phyloP scores from a whole-genome alignment of 2,113 vertebrate species.

The Spermophilus dauricus region DNA sequence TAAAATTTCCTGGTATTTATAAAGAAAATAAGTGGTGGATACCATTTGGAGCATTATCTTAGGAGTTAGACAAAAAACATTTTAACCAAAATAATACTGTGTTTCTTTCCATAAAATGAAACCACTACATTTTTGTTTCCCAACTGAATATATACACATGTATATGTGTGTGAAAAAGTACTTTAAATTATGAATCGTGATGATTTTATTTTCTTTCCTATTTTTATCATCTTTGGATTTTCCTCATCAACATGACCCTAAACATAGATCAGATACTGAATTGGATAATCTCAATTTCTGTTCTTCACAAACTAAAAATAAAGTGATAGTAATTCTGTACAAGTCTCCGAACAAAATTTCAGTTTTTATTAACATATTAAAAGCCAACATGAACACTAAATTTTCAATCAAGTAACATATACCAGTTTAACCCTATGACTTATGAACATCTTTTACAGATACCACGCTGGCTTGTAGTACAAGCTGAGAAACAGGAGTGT shows the following conservation, averaged over 20 bases:
- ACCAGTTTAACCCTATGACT: conserved; percentile 6
- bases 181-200: background rate
- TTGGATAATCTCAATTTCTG: background rate
- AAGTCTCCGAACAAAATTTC: conserved; percentile 39
- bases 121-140: background rate
- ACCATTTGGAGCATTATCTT: background rate
- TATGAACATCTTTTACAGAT: background rate
- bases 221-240: conserved; percentile 7
- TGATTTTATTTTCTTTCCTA: background rate
- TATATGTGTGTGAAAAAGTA: background rate
- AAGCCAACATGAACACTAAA: conserved; percentile 6
- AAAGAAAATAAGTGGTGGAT: background rate
- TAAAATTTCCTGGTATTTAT: background rate
- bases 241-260: background rate
- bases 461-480: background rate
- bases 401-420: background rate
- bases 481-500: background rate
- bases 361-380: conserved; percentile 55
- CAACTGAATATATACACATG: background rate
- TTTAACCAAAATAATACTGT: background rate
- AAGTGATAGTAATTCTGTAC: background rate
- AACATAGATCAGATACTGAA: conserved; percentile 11
- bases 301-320: conserved; percentile 34
- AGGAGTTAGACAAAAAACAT: background rate
- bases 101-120: background rate